Evolutionary conservation across 1,140 invertebrate species (phyloP).

Genomic region (Calycopis cecrops): DNA sequence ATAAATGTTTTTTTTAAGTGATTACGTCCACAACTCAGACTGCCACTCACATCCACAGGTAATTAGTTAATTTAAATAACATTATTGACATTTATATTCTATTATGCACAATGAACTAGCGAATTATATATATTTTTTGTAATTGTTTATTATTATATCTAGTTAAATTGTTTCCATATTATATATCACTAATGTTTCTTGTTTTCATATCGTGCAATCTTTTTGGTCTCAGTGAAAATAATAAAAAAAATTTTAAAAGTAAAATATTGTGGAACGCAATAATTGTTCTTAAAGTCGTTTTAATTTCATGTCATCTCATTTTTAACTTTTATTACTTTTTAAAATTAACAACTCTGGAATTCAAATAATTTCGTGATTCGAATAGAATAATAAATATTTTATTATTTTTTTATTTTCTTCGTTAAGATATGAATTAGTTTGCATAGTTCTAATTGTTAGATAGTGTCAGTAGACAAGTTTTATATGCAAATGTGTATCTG

Average conservation of each 20-base stretch:
- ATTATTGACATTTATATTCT: constrained; percentile 11
- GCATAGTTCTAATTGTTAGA: constrained; percentile 60
- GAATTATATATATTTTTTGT: constrained; percentile 15
- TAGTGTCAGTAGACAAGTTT: constrained; percentile 67
- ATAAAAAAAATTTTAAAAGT: too few relatives aligned
- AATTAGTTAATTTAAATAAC: constrained; percentile 15
- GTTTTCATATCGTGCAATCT: not conserved
- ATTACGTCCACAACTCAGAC: constrained; percentile 14
- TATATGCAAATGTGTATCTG: constrained; percentile 63
- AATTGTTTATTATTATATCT: constrained; percentile 7
- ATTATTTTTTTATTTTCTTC: constrained; percentile 23
- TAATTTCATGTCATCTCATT: constrained; percentile 2
- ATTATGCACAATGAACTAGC: constrained; percentile 11
- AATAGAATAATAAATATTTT: not conserved
- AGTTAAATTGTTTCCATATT: constrained; percentile 2
- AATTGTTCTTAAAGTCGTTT: not conserved
- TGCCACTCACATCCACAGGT: constrained; percentile 8
- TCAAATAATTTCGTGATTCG: not conserved
- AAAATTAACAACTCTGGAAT: not conserved
- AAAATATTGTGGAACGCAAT: not conserved
- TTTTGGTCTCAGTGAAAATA: not conserved
- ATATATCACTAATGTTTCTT: too few relatives aligned
- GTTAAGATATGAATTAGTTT: constrained; percentile 33
- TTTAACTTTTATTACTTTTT: not conserved
- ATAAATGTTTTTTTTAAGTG: constrained; percentile 1